Evolutionary conservation across 2,797 vertebrate species (phyloP).

Genomic region (Eidolon dupreanum): DNA sequence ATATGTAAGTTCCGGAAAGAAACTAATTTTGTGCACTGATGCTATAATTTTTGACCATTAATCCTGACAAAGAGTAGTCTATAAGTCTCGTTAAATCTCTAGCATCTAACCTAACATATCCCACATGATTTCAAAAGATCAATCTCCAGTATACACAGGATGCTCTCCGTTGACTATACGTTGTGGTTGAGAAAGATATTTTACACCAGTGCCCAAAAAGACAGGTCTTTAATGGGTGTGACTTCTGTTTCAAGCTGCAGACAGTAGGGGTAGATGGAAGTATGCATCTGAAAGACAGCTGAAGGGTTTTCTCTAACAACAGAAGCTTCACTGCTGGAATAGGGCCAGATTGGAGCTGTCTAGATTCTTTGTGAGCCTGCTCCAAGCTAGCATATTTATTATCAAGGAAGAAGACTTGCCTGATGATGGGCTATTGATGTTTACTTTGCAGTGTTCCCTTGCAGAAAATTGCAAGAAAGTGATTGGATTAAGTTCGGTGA

Average conservation of each 20-base stretch:
- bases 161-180: background rate
- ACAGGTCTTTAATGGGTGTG: background rate
- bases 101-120: background rate
- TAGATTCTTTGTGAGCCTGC: background rate
- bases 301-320: background rate
- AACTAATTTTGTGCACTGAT: background rate
- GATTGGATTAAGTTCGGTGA: conserved; percentile 38
- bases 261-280: conserved; percentile 73
- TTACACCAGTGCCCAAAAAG: background rate
- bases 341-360: conserved; percentile 26
- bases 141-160: background rate
- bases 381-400: background rate
- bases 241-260: conserved; percentile 53
- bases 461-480: conserved; percentile 59
- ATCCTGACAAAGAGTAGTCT: background rate
- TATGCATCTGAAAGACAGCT: conserved; percentile 51
- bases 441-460: conserved; percentile 53
- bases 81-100: background rate
- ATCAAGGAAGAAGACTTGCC: background rate
- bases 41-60: background rate
- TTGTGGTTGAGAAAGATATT: background rate
- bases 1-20: background rate
- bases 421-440: conserved; percentile 50
- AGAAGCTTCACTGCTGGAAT: conserved; percentile 40
- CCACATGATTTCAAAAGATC: background rate